Base-by-base conservation (phyloP, 2,113 vertebrate genomes). In the Nothoprocta perdicaria region DNA sequence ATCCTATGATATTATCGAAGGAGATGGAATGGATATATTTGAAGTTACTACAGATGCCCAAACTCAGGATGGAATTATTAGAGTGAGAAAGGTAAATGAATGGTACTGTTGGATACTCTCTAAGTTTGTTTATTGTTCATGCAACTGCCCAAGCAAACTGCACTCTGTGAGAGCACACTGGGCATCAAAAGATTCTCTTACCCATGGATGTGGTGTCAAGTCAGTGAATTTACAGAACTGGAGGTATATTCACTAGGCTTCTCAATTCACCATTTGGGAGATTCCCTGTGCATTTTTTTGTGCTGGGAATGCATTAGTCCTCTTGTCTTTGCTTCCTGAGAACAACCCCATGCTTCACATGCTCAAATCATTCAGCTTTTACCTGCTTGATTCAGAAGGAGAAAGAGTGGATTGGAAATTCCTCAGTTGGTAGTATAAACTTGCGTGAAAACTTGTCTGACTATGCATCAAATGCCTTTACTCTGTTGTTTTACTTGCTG, bases 21-120 rank as follows among this genome's bases (percentile, higher is more conserved):
- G 99, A 84, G 99, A 99, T 41, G 99, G 99, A 63, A 98, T 97
- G 82, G 97, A 98, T 75, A 76, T 98, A 26, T 99, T 99, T 95
- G 99, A 99, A 97, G 98, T 99, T 58, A 93, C 98, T 12, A 98
- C 98, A 3, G 99, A 99, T 88, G 16, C 97, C 26, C 98, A 99
- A 92, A 98, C 98, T 46, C 99, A 99, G 92, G 99, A 99, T 29
- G 99, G 99, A 76, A 96, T 99, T 90, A 97, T 99, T 57, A 97
- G 98, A 76, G 97, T 99, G 63, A 98, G 98, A 97, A 99, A 98
- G 98, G 99, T 99, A 98, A 97, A 84, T 48, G 17, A 48, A 48
- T 48, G 48, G 22, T 48, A 48, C 48, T 48, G 48, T 48, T 48
- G 48, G 48, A 48, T 23, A 22, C 52, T 90, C 52, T 86, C 33